A percentile compares a stretch with the other conserved stretches of the same genome.
These are phyloP conservation scores for Cinclus mexicanus DNA, from an alignment of 2,113 vertebrate genomes.

Conservation along the genomic window DNA sequence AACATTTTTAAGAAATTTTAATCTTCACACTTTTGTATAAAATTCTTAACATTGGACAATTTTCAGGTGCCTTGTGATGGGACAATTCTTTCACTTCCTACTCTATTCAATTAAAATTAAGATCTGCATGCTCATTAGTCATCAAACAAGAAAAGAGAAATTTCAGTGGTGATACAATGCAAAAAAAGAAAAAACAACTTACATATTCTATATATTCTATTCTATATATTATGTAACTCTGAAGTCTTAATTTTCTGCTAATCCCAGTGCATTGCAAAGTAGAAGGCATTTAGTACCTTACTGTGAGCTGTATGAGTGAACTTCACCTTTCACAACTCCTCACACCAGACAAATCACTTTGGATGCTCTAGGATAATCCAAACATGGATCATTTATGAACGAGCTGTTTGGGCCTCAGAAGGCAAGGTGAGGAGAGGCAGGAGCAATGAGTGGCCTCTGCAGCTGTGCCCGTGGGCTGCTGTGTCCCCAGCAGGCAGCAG, in stretches of 20 bases:
- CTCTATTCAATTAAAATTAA: not conserved
- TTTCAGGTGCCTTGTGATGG: no score
- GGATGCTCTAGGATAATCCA: not conserved
- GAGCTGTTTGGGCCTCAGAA: not conserved
- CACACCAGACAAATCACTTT: not conserved
- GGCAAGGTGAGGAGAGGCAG: not conserved
- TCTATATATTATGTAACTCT: not conserved
- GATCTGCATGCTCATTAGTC: not conserved
- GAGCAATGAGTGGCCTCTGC: not conserved
- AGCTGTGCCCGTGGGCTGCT: accelerated
- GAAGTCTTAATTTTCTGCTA: not conserved
- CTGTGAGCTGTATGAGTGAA: not conserved
- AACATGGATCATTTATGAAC: not conserved
- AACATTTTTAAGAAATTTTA: not conserved
- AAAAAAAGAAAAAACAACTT: not conserved
- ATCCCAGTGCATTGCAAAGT: not conserved
- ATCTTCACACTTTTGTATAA: not conserved
- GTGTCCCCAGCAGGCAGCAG: not conserved
- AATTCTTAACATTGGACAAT: not conserved
- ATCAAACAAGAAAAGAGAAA: not conserved
- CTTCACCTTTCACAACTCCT: not conserved
- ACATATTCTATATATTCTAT: no score
- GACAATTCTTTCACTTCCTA: not conserved
- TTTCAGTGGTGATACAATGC: not conserved
- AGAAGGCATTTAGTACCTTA: not conserved